Evolutionary conservation across 2,797 vertebrate genomes (phyloP).

Genomic region (Scarus forsteni): DNA sequence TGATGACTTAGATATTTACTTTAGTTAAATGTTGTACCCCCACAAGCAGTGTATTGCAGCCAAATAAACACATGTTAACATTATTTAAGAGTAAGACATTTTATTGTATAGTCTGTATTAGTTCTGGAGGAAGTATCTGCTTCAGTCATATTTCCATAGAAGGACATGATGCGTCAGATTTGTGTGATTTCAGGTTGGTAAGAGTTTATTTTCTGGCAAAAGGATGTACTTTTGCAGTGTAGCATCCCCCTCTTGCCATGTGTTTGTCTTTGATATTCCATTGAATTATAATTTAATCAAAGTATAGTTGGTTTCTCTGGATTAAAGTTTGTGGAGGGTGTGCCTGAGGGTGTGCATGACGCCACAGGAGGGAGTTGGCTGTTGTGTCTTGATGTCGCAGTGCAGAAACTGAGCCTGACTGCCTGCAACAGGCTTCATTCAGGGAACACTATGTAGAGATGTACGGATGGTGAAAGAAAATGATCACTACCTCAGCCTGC

Average conservation of each 20-base stretch:
- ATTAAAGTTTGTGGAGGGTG: slow-evolving; percentile 7
- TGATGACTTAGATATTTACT: slow-evolving; percentile 1
- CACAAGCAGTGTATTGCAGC: background rate
- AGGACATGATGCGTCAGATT: too few relatives aligned
- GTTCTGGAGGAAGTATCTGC: too few relatives aligned
- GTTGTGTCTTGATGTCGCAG: slow-evolving; percentile 67
- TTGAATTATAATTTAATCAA: background rate
- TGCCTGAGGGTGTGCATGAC: slow-evolving; percentile 32
- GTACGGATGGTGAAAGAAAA: background rate
- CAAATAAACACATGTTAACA: too few relatives aligned
- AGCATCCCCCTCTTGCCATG: too few relatives aligned
- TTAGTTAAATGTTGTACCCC: background rate
- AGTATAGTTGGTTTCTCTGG: background rate
- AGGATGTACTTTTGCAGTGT: too few relatives aligned
- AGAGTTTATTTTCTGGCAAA: background rate
- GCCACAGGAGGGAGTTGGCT: slow-evolving; percentile 45
- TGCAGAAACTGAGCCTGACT: slow-evolving; percentile 52
- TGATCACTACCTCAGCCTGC: background rate
- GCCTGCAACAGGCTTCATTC: slow-evolving; percentile 54
- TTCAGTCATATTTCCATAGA: too few relatives aligned
- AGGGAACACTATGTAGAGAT: background rate
- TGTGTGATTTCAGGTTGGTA: too few relatives aligned
- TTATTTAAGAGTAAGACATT: too few relatives aligned
- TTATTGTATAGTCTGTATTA: too few relatives aligned
- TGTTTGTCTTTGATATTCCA: background rate